phyloP scores from a whole-genome alignment of 2,888 invertebrate species.

The Ecliptopera silaceata region DNA sequence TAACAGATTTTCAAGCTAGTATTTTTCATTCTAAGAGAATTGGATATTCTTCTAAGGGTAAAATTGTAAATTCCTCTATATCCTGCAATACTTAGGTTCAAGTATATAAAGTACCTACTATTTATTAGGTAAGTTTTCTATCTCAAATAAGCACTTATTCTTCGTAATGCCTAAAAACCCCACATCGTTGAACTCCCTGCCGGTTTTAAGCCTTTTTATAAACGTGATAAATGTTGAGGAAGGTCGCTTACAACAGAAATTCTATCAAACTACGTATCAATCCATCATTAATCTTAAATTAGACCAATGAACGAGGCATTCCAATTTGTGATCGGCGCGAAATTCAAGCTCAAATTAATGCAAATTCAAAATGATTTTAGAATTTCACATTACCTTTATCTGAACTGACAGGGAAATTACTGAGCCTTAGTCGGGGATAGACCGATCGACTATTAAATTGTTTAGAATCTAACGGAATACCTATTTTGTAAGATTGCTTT shows the following conservation, averaged over 20 bases:
- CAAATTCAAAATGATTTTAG: conserved; percentile 55
- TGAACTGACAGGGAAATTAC: conserved; percentile 53
- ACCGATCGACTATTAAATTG: conserved; percentile 25
- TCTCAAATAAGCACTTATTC: too few species aligned
- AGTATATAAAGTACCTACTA: too few species aligned
- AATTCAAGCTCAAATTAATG: conserved; percentile 44
- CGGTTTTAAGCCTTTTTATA: not conserved
- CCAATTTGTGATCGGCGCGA: conserved; percentile 42
- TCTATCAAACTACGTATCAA: not conserved
- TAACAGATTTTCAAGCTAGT: too few species aligned
- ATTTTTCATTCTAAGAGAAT: too few species aligned
- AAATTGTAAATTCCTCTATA: too few species aligned
- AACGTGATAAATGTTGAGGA: conserved; percentile 37
- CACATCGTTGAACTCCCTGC: not conserved
- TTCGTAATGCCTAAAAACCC: not conserved
- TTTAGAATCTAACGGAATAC: conserved; percentile 26
- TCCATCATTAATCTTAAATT: conserved; percentile 20
- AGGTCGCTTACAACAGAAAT: not conserved
- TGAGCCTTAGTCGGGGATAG: conserved; percentile 20
- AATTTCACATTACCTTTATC: conserved; percentile 46
- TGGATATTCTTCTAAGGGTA: too few species aligned
- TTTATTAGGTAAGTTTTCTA: too few species aligned
- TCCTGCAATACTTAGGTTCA: too few species aligned
- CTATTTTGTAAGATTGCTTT: conserved; percentile 26
- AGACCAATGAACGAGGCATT: conserved; percentile 8